Evolutionary conservation across 2,888 invertebrate species (phyloP), one percentile per base, ranked within the genome.

Genomic region (Rapana venosa): DNA sequence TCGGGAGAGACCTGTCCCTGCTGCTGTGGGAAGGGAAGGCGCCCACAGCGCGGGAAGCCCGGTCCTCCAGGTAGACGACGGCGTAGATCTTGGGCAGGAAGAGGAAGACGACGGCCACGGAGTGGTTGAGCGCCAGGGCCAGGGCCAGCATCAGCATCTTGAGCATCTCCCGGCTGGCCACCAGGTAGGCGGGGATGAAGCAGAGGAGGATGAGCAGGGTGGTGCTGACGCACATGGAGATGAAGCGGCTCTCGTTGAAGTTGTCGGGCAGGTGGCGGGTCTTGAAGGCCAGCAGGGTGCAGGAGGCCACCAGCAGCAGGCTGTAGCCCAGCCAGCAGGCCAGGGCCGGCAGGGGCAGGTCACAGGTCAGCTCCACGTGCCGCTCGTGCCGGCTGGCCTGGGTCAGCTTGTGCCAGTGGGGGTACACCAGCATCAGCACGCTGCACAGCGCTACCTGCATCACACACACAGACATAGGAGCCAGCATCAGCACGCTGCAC

Each of bases 211-310:
- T 32, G 79, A 79, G 11, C 22, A 79, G 15, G 1, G 79, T 79
- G 35, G 20, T 22, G 35, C 35, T 35, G 35, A 35, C 79, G 22
- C 83, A 83, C 20, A 83, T 26, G 47, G 47, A 13, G 83, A 83
- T 83, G 83, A 83, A 83, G 32, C 6, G 26, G 47, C 32, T 47
- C 47, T 83, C 83, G 83, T 47, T 83, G 83, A 47, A 83, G 83
- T 83, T 83, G 83, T 83, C 47, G 6, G 83, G 83, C 83, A 83
- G 83, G 83, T 83, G 36, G 20, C 83, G 83, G 26, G 56, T 30
- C 47, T 83, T 83, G 83, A 47, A 36, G 26, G 83, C 47, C 36
- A 83, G 20, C 26, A 36, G 4, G 5, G 15, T 26, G 47, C 83
- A 47, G 83, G 26, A 26, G 11, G n/a, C 36, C 26, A 83, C 26